Conservation (phyloP, 2,797 vertebrate genomes). For the Erithacus rubecula region DNA sequence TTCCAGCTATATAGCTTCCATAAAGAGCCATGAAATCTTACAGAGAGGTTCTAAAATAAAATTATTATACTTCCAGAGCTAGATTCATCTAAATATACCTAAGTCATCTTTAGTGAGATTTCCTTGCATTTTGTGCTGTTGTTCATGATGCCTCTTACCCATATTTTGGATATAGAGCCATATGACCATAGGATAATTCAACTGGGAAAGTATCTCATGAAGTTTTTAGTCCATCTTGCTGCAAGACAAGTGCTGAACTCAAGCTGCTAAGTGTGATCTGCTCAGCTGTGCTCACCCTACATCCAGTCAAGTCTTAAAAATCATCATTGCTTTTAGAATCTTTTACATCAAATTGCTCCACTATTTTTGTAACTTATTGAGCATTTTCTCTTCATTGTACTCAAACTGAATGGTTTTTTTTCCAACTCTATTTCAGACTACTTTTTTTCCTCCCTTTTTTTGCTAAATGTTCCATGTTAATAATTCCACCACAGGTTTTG, state of each 20-base stretch:
- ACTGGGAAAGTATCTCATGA: neutral
- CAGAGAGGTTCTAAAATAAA: neutral
- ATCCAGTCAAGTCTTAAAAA: neutral
- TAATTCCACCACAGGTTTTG: neutral
- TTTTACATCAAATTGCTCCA: neutral
- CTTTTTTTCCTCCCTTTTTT: rapidly evolving
- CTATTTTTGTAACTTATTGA: neutral
- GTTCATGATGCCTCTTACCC: neutral
- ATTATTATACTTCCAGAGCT: neutral
- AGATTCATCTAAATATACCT: neutral
- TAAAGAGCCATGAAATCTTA: neutral
- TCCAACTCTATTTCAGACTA: neutral
- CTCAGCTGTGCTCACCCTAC: neutral
- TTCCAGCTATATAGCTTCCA: neutral
- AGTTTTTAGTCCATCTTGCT: neutral
- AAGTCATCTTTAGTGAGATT: neutral
- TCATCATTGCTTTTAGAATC: neutral
- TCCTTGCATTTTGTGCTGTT: neutral
- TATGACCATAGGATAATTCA: neutral
- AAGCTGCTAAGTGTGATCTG: neutral
- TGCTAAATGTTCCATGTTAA: rapidly evolving
- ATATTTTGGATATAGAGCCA: neutral
- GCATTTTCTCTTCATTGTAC: neutral
- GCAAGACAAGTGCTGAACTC: neutral
- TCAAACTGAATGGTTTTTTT: neutral